Conservation (phyloP, 2,113 vertebrate genomes). For the Protomyctophum bolini region DNA sequence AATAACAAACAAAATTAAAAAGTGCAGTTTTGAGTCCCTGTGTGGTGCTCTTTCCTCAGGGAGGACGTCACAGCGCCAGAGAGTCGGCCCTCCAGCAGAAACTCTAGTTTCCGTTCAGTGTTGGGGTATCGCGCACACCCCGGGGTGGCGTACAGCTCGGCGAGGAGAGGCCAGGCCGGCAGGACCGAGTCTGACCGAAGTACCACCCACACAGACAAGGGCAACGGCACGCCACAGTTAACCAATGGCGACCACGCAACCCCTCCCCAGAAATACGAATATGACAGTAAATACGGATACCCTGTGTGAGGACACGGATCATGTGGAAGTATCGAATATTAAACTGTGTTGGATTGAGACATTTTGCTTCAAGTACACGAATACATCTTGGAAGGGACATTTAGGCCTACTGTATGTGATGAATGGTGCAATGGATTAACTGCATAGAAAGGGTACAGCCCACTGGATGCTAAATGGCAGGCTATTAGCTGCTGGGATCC, state of each 20-base stretch:
- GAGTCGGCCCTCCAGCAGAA: conserved; percentile 67
- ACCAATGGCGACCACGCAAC: background rate
- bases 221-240: background rate
- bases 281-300: conserved; percentile 74
- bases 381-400: conserved; percentile 1
- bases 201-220: conserved; percentile 9
- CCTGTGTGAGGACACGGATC: conserved; percentile 60
- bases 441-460: conserved; percentile 14
- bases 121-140: conserved; percentile 73
- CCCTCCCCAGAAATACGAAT: conserved; percentile 64
- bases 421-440: conserved; percentile 25
- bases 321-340: background rate
- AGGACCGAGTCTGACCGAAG: conserved; percentile 36
- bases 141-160: conserved; percentile 60
- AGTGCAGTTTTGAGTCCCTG: background rate
- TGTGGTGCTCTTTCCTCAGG: conserved; percentile 42
- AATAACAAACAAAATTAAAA: too few relatives aligned
- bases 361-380: background rate
- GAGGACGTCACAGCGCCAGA: conserved; percentile 75
- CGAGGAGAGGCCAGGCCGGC: conserved; percentile 22
- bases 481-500: conserved; percentile 6
- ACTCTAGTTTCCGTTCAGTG: conserved; percentile 72
- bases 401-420: conserved; percentile 9
- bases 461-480: background rate
- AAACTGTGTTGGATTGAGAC: background rate